These are phyloP conservation scores for Neodon shergylaensis DNA, from an alignment of 2,113 vertebrate species.

Conservation along the genomic window DNA sequence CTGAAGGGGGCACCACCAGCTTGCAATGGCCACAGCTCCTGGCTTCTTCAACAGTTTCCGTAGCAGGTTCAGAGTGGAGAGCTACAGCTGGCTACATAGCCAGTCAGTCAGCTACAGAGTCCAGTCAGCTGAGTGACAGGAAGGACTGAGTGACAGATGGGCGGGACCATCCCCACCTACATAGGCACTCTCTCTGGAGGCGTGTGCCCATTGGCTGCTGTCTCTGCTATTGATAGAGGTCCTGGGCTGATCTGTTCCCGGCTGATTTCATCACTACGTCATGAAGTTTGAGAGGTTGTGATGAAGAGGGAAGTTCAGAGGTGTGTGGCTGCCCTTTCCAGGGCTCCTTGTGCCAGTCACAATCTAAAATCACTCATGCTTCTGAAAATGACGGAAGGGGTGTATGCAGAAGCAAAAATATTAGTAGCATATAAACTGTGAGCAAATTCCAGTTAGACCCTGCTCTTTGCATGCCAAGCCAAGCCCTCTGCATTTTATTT, in stretches of 20 bases:
- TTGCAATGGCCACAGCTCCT: neutral
- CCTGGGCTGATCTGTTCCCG: neutral
- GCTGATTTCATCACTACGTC: neutral
- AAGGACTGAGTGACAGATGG: too few relatives aligned
- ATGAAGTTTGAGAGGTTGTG: neutral
- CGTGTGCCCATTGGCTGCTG: too few relatives aligned
- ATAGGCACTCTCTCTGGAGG: neutral
- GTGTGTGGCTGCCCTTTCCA: fast-evolving
- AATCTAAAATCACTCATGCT: neutral
- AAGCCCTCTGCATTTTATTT: neutral
- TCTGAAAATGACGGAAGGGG: neutral
- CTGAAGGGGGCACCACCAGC: neutral
- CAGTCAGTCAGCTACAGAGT: neutral
- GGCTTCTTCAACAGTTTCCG: neutral
- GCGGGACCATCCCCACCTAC: fast-evolving
- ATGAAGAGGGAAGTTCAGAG: neutral
- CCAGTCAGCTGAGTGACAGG: fast-evolving
- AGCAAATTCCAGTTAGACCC: neutral
- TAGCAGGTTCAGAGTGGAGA: neutral
- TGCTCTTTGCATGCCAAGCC: neutral
- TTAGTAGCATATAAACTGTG: neutral
- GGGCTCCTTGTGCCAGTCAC: neutral
- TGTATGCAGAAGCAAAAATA: neutral
- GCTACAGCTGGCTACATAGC: neutral
- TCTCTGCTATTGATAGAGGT: too few relatives aligned